Conservation (phyloP, 2,113 vertebrate genomes). For the Physeter macrocephalus region DNA sequence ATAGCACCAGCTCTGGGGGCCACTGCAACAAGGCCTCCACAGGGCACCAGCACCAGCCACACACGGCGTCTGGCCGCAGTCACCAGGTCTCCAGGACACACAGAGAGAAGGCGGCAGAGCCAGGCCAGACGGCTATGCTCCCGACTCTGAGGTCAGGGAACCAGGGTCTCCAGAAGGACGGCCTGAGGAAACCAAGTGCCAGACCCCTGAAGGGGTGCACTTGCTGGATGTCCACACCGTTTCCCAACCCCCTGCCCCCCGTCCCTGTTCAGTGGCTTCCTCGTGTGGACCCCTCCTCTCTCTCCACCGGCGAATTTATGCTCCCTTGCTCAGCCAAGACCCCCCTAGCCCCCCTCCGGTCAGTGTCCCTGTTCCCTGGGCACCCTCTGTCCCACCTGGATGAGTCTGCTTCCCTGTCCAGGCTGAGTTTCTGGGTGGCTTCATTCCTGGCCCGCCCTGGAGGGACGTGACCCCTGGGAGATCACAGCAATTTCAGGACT, state of each 20-base stretch:
- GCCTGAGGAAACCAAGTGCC: neutral
- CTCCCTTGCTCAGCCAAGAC: neutral
- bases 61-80: neutral
- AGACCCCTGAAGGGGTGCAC: accelerated
- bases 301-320: neutral
- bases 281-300: too few species aligned
- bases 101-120: neutral
- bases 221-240: accelerated
- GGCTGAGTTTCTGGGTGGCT: neutral
- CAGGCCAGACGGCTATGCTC: accelerated
- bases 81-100: neutral
- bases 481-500: accelerated
- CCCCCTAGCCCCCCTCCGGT: too few species aligned
- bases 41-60: neutral
- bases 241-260: neutral
- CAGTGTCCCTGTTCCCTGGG: neutral
- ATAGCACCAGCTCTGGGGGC: neutral
- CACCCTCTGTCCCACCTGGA: too few species aligned
- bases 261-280: neutral
- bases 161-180: neutral
- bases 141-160: neutral
- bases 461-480: neutral
- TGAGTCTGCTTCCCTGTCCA: neutral
- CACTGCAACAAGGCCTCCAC: neutral
- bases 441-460: neutral